These are phyloP conservation scores for Onthophagus sagittarius DNA, from an alignment of 2,888 invertebrate species.

Conservation along the genomic window DNA sequence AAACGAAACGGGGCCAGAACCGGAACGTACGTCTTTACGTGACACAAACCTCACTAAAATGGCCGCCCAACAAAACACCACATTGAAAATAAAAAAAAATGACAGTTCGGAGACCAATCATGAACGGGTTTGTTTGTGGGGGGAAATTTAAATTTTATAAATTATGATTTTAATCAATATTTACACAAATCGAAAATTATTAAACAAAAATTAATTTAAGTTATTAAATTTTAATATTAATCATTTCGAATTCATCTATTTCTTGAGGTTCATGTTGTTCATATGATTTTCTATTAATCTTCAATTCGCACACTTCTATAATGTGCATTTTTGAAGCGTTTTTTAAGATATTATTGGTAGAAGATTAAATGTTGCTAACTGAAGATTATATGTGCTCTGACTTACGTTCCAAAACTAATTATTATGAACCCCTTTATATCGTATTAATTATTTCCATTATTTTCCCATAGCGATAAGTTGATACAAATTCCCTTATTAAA, in stretches of 20 bases:
- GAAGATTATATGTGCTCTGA: too few relatives aligned
- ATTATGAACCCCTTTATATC: too few relatives aligned
- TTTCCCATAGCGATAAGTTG: too few relatives aligned
- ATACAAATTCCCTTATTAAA: too few relatives aligned
- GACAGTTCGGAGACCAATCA: background rate
- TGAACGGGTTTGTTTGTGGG: too few relatives aligned
- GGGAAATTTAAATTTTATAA: slow-evolving; percentile 4
- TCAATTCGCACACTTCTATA: slow-evolving; percentile 30
- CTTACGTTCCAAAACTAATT: too few relatives aligned
- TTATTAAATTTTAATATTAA: background rate
- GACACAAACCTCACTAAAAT: slow-evolving; percentile 24
- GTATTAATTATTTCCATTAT: too few relatives aligned
- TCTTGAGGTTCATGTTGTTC: slow-evolving; percentile 27
- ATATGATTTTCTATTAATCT: slow-evolving; percentile 33
- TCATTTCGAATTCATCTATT: background rate
- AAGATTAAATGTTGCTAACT: too few relatives aligned
- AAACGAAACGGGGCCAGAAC: slow-evolving; percentile 14
- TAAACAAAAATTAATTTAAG: background rate
- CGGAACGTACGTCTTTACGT: slow-evolving; percentile 34
- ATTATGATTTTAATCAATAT: background rate
- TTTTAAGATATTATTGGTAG: too few relatives aligned
- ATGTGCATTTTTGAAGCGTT: slow-evolving; percentile 31
- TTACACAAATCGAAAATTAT: background rate
- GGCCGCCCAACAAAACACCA: slow-evolving; percentile 11
- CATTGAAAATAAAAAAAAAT: background rate